These are phyloP conservation scores for Zaprionus lachaisei DNA, from an alignment of 1,140 invertebrate species.

Conservation along the genomic window DNA sequence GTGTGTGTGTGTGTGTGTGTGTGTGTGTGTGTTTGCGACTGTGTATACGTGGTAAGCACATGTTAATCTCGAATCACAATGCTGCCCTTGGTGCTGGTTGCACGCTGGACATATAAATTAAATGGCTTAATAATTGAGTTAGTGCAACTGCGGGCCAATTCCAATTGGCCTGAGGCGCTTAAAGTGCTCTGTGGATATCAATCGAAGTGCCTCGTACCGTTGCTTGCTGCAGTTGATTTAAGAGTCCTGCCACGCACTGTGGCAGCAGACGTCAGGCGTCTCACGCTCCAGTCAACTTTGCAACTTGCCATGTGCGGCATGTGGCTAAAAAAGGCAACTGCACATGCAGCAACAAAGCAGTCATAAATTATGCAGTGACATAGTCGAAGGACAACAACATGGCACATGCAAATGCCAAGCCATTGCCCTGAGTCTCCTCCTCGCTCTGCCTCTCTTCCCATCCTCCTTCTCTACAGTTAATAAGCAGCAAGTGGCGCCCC, in stretches of 20 bases:
- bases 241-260: constrained; percentile 51
- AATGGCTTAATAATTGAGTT: constrained; percentile 79
- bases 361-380: constrained; percentile 82
- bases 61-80: constrained; percentile 64
- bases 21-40: neutral
- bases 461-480: constrained; percentile 70
- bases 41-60: constrained; percentile 45
- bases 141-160: constrained; percentile 36
- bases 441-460: neutral
- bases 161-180: constrained; percentile 47
- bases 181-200: constrained; percentile 58
- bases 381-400: constrained; percentile 76
- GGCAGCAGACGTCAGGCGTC: constrained; percentile 31
- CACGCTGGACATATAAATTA: constrained; percentile 50
- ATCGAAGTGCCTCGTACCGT: constrained; percentile 37
- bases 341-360: constrained; percentile 66
- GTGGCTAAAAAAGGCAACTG: constrained; percentile 40
- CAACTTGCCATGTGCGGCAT: constrained; percentile 5
- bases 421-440: constrained; percentile 22
- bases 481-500: constrained; percentile 57
- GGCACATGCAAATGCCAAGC: constrained; percentile 61
- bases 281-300: constrained; percentile 31
- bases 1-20: neutral
- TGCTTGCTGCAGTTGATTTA: constrained; percentile 53
- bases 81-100: constrained; percentile 27